These are phyloP conservation scores for Noctua fimbriata DNA, from an alignment of 2,888 invertebrate genomes.

Conservation along the genomic window DNA sequence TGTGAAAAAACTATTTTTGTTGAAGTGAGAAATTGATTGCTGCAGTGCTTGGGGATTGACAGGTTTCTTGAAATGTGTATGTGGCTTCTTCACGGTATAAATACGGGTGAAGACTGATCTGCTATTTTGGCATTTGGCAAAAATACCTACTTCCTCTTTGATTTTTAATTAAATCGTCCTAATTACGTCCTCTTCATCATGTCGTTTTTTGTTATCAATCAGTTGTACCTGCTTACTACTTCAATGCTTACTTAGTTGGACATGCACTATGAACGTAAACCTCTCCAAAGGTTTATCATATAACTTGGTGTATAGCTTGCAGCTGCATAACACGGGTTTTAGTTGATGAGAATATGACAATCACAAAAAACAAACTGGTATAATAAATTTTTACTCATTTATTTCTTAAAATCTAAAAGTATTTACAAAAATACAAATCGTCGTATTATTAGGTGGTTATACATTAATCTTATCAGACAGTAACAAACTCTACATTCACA, in stretches of 20 bases:
- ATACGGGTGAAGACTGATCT: not conserved
- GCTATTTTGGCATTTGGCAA: not conserved
- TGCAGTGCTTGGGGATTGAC: conserved; percentile 4
- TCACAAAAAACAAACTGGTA: not conserved
- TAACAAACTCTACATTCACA: conserved; percentile 62
- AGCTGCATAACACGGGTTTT: not conserved
- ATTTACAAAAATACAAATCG: conserved; percentile 67
- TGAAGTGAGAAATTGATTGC: conserved; percentile 24
- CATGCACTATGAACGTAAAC: not conserved
- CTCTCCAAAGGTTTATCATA: not conserved
- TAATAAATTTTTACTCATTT: conserved; percentile 43
- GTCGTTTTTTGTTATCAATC: not conserved
- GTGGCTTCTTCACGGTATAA: not conserved
- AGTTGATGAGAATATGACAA: not conserved
- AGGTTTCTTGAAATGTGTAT: conserved; percentile 9
- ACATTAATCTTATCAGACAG: conserved; percentile 64
- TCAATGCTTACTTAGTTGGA: not conserved
- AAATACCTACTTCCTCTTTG: too few relatives aligned
- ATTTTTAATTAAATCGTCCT: not conserved
- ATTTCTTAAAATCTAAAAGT: conserved; percentile 53
- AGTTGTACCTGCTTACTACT: not conserved
- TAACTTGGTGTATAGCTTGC: not conserved
- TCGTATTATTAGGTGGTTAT: conserved; percentile 75
- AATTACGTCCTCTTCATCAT: not conserved
- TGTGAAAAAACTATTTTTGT: conserved; percentile 14